Percentiles rank a stretch among this genome's conserved stretches.
Evolutionary conservation across 2,797 vertebrate genomes (phyloP).

Genomic region (Xiphophorus birchmanni): DNA sequence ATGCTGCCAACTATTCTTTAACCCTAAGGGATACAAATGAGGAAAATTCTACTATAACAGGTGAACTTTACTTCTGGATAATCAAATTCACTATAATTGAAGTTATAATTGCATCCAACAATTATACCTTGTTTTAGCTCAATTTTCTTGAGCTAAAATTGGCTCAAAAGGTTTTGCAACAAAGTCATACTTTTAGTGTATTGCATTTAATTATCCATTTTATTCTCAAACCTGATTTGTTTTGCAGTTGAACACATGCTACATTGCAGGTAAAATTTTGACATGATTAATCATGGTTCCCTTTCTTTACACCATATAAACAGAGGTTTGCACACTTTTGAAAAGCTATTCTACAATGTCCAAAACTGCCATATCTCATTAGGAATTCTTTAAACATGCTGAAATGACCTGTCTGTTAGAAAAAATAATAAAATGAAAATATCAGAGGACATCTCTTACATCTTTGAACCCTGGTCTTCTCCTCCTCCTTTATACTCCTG

Average conservation of each 20-base stretch:
- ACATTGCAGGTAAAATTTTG: background rate
- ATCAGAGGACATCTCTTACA: conserved; percentile 61
- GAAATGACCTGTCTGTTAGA: conserved; percentile 34
- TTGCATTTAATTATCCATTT: background rate
- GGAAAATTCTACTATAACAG: background rate
- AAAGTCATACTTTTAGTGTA: background rate
- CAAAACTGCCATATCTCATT: conserved; percentile 31
- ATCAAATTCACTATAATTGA: background rate
- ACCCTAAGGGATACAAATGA: background rate
- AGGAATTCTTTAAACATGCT: conserved; percentile 59
- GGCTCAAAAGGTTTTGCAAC: background rate
- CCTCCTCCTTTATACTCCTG: conserved; percentile 46
- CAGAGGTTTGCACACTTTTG: background rate
- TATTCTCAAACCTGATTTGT: background rate
- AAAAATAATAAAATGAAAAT: conserved; percentile 44
- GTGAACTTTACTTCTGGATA: background rate
- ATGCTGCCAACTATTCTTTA: background rate
- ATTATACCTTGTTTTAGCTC: no score
- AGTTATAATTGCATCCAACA: background rate
- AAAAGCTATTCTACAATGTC: background rate
- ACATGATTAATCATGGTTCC: background rate
- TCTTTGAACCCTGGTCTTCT: conserved; percentile 45
- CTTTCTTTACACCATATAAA: background rate
- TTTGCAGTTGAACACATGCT: background rate
- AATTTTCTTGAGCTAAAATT: background rate